Conservation (phyloP, 2,888 invertebrate genomes). For the Hesperia comma region DNA sequence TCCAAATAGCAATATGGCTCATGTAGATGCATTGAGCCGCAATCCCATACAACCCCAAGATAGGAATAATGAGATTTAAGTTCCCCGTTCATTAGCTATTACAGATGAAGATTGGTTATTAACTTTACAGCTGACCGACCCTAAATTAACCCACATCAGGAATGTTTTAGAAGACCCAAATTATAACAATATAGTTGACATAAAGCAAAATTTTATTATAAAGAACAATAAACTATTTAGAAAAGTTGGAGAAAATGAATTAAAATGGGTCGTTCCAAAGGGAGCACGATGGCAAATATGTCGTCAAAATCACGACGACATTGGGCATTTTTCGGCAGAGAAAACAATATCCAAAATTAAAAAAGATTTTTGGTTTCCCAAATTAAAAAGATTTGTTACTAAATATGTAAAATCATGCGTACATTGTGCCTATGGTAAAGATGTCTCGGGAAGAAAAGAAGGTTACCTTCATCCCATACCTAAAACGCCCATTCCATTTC, state of each 20-base stretch:
- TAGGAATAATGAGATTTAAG: neutral
- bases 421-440: too few species aligned
- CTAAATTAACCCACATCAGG: slow-evolving; percentile 33
- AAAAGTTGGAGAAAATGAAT: slow-evolving; percentile 17
- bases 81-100: slow-evolving; percentile 3
- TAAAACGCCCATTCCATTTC: slow-evolving; percentile 40
- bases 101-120: slow-evolving; percentile 40
- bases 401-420: too few species aligned
- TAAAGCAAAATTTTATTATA: slow-evolving; percentile 39
- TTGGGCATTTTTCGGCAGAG: slow-evolving; percentile 46
- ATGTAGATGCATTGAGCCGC: slow-evolving; percentile 33
- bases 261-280: slow-evolving; percentile 41
- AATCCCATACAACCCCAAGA: neutral
- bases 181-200: slow-evolving; percentile 40
- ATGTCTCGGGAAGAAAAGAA: slow-evolving; percentile 18
- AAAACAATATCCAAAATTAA: slow-evolving; percentile 19
- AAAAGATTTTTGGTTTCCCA: too few species aligned
- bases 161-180: slow-evolving; percentile 44
- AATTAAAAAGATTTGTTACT: too few species aligned
- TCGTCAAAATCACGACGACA: slow-evolving; percentile 44
- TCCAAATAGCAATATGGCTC: slow-evolving; percentile 9
- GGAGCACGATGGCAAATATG: slow-evolving; percentile 44
- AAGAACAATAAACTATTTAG: slow-evolving; percentile 29
- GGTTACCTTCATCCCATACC: slow-evolving; percentile 40
- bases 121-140: slow-evolving; percentile 40